These are phyloP conservation scores for Hippoglossus stenolepis DNA, from an alignment of 2,113 vertebrate species.

Conservation along the genomic window DNA sequence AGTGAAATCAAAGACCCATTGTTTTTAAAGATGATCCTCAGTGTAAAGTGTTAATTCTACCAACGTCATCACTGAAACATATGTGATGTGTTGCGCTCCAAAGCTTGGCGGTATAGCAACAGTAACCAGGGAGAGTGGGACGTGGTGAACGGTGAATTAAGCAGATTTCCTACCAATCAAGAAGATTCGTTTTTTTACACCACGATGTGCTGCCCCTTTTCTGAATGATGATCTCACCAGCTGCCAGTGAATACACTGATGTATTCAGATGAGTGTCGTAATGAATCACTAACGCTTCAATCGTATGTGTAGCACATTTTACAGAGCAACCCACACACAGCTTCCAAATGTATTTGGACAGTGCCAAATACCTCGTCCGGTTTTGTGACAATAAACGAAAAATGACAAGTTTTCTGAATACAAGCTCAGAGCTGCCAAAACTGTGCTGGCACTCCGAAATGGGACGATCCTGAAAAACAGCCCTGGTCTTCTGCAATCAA, in stretches of 20 bases:
- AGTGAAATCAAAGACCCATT: too few species aligned
- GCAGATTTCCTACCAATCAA: slow-evolving; percentile 16
- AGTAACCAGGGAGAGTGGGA: neutral
- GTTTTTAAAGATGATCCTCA: too few species aligned
- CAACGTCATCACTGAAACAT: too few species aligned
- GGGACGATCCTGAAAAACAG: neutral
- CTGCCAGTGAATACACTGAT: slow-evolving; percentile 12
- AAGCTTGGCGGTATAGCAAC: neutral
- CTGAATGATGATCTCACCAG: slow-evolving; percentile 28
- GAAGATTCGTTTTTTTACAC: neutral
- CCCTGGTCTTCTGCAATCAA: neutral
- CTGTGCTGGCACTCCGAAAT: neutral
- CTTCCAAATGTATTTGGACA: slow-evolving; percentile 1
- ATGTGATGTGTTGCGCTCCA: neutral
- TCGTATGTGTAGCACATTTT: slow-evolving; percentile 22
- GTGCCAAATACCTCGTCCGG: neutral
- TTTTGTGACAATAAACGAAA: slow-evolving; percentile 11
- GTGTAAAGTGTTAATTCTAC: too few species aligned
- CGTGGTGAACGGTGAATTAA: neutral
- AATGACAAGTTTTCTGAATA: slow-evolving; percentile 18
- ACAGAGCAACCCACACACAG: slow-evolving; percentile 17
- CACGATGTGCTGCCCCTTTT: slow-evolving; percentile 9
- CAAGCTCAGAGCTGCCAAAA: slow-evolving; percentile 3
- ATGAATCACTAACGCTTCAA: slow-evolving; percentile 31
- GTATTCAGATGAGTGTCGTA: slow-evolving; percentile 30